These are phyloP conservation scores for Sinosuthora webbiana DNA, from an alignment of 2,113 vertebrate species.

Conservation along the genomic window DNA sequence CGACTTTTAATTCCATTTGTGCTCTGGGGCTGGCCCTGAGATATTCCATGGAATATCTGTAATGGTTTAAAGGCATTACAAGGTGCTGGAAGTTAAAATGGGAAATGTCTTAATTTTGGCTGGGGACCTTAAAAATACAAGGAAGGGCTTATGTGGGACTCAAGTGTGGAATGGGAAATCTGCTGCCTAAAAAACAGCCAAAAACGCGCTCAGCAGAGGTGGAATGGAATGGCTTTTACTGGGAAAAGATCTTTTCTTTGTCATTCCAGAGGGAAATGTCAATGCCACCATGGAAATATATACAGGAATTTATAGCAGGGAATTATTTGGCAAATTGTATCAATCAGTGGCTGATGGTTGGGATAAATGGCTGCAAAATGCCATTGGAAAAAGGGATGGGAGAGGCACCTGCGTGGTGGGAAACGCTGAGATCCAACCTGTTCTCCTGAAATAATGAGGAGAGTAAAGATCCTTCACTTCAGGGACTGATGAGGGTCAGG, in stretches of 20 bases:
- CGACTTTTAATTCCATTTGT: neutral
- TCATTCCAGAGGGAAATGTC: constrained; percentile 13
- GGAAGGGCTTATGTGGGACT: neutral
- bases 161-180: neutral
- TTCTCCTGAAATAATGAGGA: neutral
- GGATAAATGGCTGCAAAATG: neutral
- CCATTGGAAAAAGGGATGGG: neutral
- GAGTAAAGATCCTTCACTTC: neutral
- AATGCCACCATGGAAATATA: neutral
- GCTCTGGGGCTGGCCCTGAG: neutral
- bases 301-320: neutral
- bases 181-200: neutral
- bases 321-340: neutral
- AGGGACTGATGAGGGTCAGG: no score
- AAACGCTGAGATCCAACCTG: neutral
- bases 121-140: constrained; percentile 35
- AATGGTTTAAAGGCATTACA: constrained; percentile 31
- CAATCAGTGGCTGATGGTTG: neutral
- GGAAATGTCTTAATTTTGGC: constrained; percentile 44
- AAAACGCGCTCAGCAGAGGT: constrained; percentile 19
- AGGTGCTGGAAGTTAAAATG: neutral
- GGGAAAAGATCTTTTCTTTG: neutral
- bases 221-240: neutral
- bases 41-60: constrained; percentile 20
- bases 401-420: neutral